A percentile compares a stretch with the other conserved stretches of the same genome.
Conservation (phyloP, 1,140 invertebrate genomes). For the Papilio xuthus region DNA sequence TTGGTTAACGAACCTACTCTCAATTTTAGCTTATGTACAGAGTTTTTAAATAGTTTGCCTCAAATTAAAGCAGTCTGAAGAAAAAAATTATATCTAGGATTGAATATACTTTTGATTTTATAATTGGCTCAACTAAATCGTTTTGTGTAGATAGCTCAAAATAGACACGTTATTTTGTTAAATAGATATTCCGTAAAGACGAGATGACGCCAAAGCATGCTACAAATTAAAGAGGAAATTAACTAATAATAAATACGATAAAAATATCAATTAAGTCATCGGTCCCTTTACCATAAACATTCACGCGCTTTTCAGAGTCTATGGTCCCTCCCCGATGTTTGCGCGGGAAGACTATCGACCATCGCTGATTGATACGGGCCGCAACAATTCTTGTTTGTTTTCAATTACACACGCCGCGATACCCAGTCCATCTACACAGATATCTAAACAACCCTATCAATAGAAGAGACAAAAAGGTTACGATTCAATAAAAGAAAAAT, state of each 20-base stretch:
- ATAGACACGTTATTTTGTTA: no score
- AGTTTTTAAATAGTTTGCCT: no score
- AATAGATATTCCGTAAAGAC: no score
- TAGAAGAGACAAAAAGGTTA: background rate
- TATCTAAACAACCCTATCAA: slow-evolving; percentile 20
- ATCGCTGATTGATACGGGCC: slow-evolving; percentile 70
- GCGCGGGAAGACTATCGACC: slow-evolving; percentile 56
- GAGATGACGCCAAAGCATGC: no score
- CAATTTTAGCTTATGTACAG: no score
- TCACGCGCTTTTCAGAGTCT: background rate
- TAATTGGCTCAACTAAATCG: no score
- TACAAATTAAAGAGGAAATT: no score
- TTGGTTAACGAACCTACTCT: background rate
- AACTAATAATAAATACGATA: background rate
- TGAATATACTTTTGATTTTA: no score
- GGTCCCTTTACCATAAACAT: slow-evolving; percentile 8
- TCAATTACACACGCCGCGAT: slow-evolving; percentile 66
- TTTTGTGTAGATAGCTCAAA: no score
- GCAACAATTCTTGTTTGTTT: slow-evolving; percentile 74
- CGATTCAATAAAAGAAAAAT: background rate
- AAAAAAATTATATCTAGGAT: no score
- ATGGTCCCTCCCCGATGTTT: slow-evolving; percentile 42
- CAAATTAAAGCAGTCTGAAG: no score
- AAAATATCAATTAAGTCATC: slow-evolving; percentile 11
- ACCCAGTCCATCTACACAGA: slow-evolving; percentile 39